Base-by-base conservation (phyloP, 2,113 vertebrate genomes). In the Macquaria ambigua region DNA sequence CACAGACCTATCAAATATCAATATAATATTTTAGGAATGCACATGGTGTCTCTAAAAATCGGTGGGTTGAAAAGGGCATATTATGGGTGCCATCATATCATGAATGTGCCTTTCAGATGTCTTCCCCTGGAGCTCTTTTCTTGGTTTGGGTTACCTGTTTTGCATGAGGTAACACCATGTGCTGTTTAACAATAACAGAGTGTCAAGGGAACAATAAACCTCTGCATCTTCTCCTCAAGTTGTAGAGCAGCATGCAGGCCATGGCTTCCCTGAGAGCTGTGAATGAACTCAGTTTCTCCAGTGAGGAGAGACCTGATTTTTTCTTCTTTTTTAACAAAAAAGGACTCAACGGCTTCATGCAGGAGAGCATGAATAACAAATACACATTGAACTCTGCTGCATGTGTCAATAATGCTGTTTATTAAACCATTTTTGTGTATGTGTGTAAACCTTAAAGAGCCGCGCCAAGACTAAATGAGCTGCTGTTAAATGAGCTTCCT, bases 181-280 rank as follows among this genome's bases (percentile, higher is more conserved):
- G 79, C 55, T 50, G 53, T 62, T 81, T 1, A n/a, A 63, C 71
- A 25, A 74, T 46, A 46, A 41, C 41, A 8, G 66, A 72, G 55
- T 18, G 21, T 23, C 12, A 61, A 48, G 34, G 15, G 46, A 85
- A 81, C 63, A 64, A 85, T 56, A n/a, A 61, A 74, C 16, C 67
- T 67, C 56, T 80, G 71, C 63, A 90, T 83, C 79, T 77, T 81
- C 84, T 79, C 62, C 64, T 67, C 28, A 88, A 90, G 77, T 93
- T 88, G 67, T 66, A 21, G 52, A 72, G 73, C 75, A 78, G 75
- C 73, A 28, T 46, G 66, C 68, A 86, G 92, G 82, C 87, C 92
- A 34, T 61, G 76, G 18, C 67, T 58, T 41, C 77, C n/a, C 74
- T 23, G 34, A 0, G 61, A 77, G 73, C 77, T 82, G 79, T 81